Conservation (phyloP, 2,113 vertebrate species). For the Rhegmatorhina hoffmannsi region DNA sequence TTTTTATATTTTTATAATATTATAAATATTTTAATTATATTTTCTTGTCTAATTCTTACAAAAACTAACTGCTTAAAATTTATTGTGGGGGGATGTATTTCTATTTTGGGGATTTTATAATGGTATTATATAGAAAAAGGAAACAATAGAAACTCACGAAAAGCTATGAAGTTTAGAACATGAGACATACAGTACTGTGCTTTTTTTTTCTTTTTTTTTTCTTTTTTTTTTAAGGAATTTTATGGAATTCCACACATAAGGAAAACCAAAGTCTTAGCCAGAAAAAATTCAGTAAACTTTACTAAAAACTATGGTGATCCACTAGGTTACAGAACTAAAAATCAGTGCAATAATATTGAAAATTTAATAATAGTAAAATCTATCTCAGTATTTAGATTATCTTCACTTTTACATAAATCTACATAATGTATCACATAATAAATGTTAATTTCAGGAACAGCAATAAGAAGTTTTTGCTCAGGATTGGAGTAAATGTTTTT, state of each 20-base stretch:
- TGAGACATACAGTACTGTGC: background rate
- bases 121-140: accelerated
- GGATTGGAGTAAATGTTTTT: background rate
- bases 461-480: background rate
- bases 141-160: background rate
- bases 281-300: background rate
- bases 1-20: background rate
- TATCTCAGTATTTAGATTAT: background rate
- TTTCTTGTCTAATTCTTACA: background rate
- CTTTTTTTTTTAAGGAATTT: background rate
- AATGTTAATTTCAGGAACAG: background rate
- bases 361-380: background rate
- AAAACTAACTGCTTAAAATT: background rate
- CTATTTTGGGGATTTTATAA: background rate
- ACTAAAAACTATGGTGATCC: background rate
- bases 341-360: background rate
- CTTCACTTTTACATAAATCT: background rate
- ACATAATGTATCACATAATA: background rate
- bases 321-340: background rate
- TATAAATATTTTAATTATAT: background rate
- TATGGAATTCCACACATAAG: accelerated
- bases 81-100: accelerated
- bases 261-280: accelerated
- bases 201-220: too few relatives aligned
- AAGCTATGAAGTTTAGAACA: background rate